A percentile compares a stretch with the other conserved stretches of the same genome.
phyloP scores from a whole-genome alignment of 2,888 invertebrate genomes.

The Patella ulyssiponensis region DNA sequence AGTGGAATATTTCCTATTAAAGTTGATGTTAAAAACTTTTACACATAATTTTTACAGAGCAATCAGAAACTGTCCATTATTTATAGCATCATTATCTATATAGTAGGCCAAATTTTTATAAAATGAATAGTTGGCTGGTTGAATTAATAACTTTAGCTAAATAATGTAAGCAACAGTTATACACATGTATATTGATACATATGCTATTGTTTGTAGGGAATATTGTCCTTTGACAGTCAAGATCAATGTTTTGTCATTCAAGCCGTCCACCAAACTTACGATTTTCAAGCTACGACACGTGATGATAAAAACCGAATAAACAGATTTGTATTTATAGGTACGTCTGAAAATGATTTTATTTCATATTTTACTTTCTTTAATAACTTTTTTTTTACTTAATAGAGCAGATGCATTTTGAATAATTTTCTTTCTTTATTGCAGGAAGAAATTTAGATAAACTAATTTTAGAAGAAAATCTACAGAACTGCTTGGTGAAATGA shows the following conservation, averaged over 20 bases:
- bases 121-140: too few relatives aligned
- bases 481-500: conserved; percentile 18
- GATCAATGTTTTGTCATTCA: conserved; percentile 60
- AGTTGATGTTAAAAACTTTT: too few relatives aligned
- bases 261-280: conserved; percentile 68
- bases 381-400: not conserved
- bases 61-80: too few relatives aligned
- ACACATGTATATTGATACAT: too few relatives aligned
- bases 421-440: conserved; percentile 38
- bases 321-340: conserved; percentile 68
- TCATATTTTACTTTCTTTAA: not conserved
- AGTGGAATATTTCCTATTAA: too few relatives aligned
- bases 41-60: too few relatives aligned
- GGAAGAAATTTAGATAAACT: conserved; percentile 52
- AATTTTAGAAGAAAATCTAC: conserved; percentile 38
- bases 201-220: conserved; percentile 50
- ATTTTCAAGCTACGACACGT: conserved; percentile 64
- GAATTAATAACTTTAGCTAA: too few relatives aligned
- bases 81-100: too few relatives aligned
- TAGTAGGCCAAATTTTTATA: too few relatives aligned
- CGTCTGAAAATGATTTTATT: conserved; percentile 4
- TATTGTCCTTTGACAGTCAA: conserved; percentile 51
- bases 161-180: too few relatives aligned
- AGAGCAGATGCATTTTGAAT: not conserved
- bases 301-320: conserved; percentile 39